Base-by-base conservation (phyloP, 2,888 invertebrate genomes). In the Polydesmus complanatus region DNA sequence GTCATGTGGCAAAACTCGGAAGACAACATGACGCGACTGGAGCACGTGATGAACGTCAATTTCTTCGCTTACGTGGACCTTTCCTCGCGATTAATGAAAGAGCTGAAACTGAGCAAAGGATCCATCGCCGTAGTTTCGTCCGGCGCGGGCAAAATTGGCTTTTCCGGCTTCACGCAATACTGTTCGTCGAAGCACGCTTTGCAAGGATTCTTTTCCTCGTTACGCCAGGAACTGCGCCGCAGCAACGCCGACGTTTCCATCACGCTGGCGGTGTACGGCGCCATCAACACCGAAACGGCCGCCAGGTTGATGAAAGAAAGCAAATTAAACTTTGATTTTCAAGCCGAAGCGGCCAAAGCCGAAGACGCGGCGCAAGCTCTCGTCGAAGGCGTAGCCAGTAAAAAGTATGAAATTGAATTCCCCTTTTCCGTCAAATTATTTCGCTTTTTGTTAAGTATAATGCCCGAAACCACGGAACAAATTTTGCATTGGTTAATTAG, bases 21-120 rank as follows among this genome's bases (percentile, higher is more conserved):
- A 22, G 52, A 53, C 22, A 58, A 53, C 37, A 53, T 51, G 19
- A 51, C 51, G 19, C 21, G 5, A 11, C 18, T 56, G n/a, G n/a
- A 27, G 19, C 8, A 3, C 37, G 21, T 37, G 5, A 1, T 71
- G 3, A 68, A 69, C 23, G 67, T 72, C 37, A 72, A 73, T 66
- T 71, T 71, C 65, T 64, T 66, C 53, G 69, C 72, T 0, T 73
- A 72, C 61, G 69, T 72, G 18, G 67, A 71, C 62, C 66, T 73
- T 23, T 65, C 72, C 1, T 71, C 72, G 1, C 66, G 69, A 53
- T 68, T 71, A 8, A 55, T 71, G 64, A 68, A 70, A 53, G 64
- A 68, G 19, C 66, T 73, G 14, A 65, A 68, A 59, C 59, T 64
- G n/a, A 66, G 64, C 59, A 63, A 64, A 3, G 73, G 73, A 14